Evolutionary conservation across 1,140 invertebrate species (phyloP).

Genomic region (Campoletis sonorensis): DNA sequence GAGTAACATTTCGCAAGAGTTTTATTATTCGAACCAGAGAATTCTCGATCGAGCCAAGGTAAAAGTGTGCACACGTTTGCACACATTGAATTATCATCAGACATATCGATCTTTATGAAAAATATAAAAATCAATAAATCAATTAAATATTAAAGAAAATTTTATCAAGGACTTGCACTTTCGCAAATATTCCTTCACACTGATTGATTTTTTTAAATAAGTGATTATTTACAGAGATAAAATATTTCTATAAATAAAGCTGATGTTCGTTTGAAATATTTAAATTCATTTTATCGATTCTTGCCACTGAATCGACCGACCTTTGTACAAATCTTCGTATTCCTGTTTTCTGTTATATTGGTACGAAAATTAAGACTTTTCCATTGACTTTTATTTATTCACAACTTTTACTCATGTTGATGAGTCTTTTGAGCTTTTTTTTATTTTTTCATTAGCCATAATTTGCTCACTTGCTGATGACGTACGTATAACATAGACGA

Average conservation of each 20-base stretch:
- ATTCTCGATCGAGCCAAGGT: conserved; percentile 8
- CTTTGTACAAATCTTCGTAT: too few species aligned
- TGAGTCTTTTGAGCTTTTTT: background rate
- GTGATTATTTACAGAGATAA: background rate
- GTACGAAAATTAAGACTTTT: too few species aligned
- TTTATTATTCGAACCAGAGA: conserved; percentile 10
- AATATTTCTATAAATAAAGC: background rate
- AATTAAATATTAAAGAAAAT: background rate
- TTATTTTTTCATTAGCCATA: background rate
- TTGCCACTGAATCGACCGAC: too few species aligned
- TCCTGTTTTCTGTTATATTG: too few species aligned
- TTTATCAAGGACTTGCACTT: conserved; percentile 4
- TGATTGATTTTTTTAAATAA: background rate
- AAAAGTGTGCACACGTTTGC: background rate
- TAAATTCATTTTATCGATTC: too few species aligned
- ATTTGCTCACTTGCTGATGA: conserved; percentile 5
- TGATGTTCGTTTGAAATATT: background rate
- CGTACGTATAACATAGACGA: background rate
- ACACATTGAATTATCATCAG: background rate
- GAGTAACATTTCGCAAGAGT: background rate
- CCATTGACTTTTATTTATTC: background rate
- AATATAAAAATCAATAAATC: background rate
- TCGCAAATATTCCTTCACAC: background rate
- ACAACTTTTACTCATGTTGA: background rate
- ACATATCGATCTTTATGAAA: background rate